These are phyloP conservation scores for Jordanella pulchra DNA, from an alignment of 2,797 vertebrate species.

Conservation along the genomic window DNA sequence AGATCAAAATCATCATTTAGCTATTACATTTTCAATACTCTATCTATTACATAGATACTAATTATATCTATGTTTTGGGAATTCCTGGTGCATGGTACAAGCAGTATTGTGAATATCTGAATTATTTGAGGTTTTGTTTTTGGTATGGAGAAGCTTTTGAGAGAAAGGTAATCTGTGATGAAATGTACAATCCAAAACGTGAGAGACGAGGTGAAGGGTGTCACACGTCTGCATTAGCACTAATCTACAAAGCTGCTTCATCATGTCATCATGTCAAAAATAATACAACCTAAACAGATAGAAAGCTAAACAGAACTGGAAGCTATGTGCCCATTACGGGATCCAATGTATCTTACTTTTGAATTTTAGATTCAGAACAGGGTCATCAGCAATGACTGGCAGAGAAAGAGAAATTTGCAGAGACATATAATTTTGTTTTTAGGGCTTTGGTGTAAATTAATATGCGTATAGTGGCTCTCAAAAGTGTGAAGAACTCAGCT, in stretches of 20 bases:
- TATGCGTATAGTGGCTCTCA: slow-evolving; percentile 42
- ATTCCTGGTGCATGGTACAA: slow-evolving; percentile 80
- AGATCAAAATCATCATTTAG: slow-evolving; percentile 87
- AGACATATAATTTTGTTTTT: slow-evolving; percentile 48
- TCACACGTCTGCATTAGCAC: slow-evolving; percentile 76
- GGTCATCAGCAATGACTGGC: slow-evolving; percentile 88
- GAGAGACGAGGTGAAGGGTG: slow-evolving; percentile 62
- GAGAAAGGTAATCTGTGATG: slow-evolving; percentile 73
- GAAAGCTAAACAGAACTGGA: slow-evolving; percentile 68
- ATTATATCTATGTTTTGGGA: slow-evolving; percentile 77
- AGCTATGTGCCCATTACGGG: slow-evolving; percentile 41
- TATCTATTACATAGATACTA: no score
- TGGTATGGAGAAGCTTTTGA: slow-evolving; percentile 75
- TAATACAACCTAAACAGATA: slow-evolving; percentile 64
- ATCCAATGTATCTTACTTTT: slow-evolving; percentile 59
- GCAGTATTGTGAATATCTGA: slow-evolving; percentile 80
- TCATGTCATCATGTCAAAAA: slow-evolving; percentile 66
- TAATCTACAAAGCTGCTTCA: slow-evolving; percentile 73
- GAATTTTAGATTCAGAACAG: slow-evolving; percentile 72
- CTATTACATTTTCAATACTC: slow-evolving; percentile 80
- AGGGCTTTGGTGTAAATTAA: slow-evolving; percentile 56
- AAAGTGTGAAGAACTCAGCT: background rate
- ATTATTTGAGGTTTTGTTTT: slow-evolving; percentile 77
- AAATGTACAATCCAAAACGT: slow-evolving; percentile 77
- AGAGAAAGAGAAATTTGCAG: slow-evolving; percentile 58